Base-by-base conservation (phyloP, 2,797 vertebrate species). In the Dendrocincla tyrannina region DNA sequence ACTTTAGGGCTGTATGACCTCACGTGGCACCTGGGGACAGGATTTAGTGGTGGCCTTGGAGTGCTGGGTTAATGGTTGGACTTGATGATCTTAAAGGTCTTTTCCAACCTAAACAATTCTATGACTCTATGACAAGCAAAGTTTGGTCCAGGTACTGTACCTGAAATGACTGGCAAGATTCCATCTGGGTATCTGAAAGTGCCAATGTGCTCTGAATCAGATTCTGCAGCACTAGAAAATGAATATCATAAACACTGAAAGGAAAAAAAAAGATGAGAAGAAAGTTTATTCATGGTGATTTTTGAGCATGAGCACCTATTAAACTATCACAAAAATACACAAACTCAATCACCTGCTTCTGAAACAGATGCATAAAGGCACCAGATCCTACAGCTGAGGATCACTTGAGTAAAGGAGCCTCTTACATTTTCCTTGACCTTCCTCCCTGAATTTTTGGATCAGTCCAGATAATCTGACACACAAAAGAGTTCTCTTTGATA, bases 171-270 rank as follows among this genome's bases (percentile, higher is more conserved):
- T 98, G 98, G 91, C 97, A 99, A 81, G 98, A 98, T 96, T 99
- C 99, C 98, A 99, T 99, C 97, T 99, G 99, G 80, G 93, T 97
- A 97, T 99, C 99, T 4, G 98, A 99, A 95, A 99, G 99, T 52
- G 98, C 99, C 97, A 99, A 80, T 0, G 99, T 99, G 96, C 99
- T 99, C 97, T 99, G 99, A 97, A 99, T 99, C 95, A 99, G 95
- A 95, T 99, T 99, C 94, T 99, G 98, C 11, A 99, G 97, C 86
- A 99, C 99, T 11, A 99, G 97, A 37, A 98, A 95, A 94, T 99
- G 98, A 93, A 99, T 99, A 93, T 99, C 99, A 4, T 98, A 98
- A 41, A 97, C 89, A 78, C 99, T 99, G 96, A 25, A 97, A 96
- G 59, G 62, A 87, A 89, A 92, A 69, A 37, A 35, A 42, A 42